A percentile compares a stretch with the other conserved stretches of the same genome.
These are phyloP conservation scores for Cairina moschata DNA, from an alignment of 2,113 vertebrate genomes.

Conservation along the genomic window DNA sequence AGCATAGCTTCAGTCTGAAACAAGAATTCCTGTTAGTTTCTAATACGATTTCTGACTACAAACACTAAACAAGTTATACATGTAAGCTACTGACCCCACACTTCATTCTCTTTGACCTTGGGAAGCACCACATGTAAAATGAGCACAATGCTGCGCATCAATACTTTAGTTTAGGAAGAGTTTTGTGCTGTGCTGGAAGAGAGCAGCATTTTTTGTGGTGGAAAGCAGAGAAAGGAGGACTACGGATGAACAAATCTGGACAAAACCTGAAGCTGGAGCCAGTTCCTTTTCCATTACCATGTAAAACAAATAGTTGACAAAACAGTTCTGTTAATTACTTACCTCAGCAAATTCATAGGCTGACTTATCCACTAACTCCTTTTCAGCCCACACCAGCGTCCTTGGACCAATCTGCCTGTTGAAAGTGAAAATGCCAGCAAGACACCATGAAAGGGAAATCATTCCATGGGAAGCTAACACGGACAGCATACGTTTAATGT, in stretches of 20 bases:
- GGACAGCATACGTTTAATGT: neutral
- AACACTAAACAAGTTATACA: neutral
- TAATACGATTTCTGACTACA: neutral
- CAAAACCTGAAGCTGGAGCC: neutral
- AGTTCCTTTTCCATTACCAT: neutral
- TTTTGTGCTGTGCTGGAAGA: neutral
- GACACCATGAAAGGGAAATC: neutral
- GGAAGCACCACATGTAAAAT: neutral
- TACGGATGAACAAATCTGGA: neutral
- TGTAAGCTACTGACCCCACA: neutral
- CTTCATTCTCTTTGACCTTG: neutral
- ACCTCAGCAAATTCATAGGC: slow-evolving; percentile 96
- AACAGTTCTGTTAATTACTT: slow-evolving; percentile 15
- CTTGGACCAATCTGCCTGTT: slow-evolving; percentile 91
- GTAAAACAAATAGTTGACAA: neutral
- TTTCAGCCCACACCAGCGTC: slow-evolving; percentile 94
- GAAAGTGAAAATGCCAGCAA: slow-evolving; percentile 46
- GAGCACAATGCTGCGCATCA: neutral
- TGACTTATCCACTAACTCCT: slow-evolving; percentile 90
- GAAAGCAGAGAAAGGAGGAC: neutral
- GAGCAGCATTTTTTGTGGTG: neutral
- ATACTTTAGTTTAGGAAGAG: neutral
- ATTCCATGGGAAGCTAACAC: neutral
- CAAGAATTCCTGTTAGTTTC: neutral
- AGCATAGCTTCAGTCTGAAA: slow-evolving; percentile 94